Percentiles rank a stretch among this genome's conserved stretches.
These are phyloP conservation scores for Atopsyche davidsoni DNA, from an alignment of 1,140 invertebrate species.

Conservation along the genomic window DNA sequence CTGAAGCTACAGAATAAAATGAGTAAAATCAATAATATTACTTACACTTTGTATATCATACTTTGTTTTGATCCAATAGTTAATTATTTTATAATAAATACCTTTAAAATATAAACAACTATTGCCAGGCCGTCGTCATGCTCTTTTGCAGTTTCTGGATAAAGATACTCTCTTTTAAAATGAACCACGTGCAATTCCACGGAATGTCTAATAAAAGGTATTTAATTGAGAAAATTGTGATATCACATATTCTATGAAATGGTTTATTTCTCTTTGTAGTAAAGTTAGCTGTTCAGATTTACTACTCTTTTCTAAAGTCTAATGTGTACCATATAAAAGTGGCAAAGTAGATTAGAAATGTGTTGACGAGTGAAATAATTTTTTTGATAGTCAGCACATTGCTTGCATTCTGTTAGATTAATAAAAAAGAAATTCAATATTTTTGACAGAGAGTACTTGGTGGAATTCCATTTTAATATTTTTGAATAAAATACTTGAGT, in stretches of 20 bases:
- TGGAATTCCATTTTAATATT: too few species aligned
- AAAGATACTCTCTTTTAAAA: slow-evolving; percentile 45
- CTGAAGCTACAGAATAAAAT: too few species aligned
- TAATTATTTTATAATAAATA: slow-evolving; percentile 28
- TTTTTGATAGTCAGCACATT: not conserved
- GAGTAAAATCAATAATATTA: not conserved
- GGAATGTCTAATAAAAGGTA: slow-evolving; percentile 34
- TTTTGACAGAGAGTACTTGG: too few species aligned
- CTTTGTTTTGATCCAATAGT: not conserved
- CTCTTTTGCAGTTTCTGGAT: slow-evolving; percentile 40
- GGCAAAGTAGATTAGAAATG: not conserved
- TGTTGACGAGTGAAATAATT: not conserved
- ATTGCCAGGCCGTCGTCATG: slow-evolving; percentile 43
- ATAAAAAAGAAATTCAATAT: too few species aligned
- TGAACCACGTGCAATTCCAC: slow-evolving; percentile 49
- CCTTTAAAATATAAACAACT: slow-evolving; percentile 47
- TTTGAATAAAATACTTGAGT: too few species aligned
- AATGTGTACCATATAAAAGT: too few species aligned
- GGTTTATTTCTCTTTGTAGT: not conserved
- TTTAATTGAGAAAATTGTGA: not conserved
- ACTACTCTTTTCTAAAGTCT: too few species aligned
- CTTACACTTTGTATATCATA: not conserved
- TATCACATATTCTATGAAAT: not conserved
- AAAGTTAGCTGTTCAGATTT: too few species aligned
- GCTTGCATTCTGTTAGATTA: too few species aligned